Percentiles rank a stretch among this genome's conserved stretches.
These are phyloP conservation scores for Ciconia boyciana DNA, from an alignment of 2,113 vertebrate species.

Conservation along the genomic window DNA sequence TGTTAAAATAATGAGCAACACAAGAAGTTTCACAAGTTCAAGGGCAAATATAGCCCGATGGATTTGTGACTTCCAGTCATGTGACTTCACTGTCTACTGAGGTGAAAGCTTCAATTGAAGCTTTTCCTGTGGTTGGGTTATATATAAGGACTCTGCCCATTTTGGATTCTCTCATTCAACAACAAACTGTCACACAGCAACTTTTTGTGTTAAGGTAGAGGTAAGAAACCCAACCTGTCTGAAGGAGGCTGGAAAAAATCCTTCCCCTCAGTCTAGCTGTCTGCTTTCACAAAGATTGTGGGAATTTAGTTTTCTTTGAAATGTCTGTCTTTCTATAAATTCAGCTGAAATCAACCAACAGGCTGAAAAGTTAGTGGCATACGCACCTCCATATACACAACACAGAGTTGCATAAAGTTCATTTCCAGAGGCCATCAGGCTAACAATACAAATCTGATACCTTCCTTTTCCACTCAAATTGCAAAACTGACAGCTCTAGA, in stretches of 20 bases:
- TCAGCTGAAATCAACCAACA: background rate
- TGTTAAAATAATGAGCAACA: background rate
- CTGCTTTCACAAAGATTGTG: background rate
- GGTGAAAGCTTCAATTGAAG: background rate
- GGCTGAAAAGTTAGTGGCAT: background rate
- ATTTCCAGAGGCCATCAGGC: background rate
- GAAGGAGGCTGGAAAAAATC: background rate
- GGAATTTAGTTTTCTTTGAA: background rate
- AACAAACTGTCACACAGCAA: background rate
- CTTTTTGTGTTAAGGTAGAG: background rate
- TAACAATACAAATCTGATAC: background rate
- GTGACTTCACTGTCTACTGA: background rate
- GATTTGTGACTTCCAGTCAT: background rate
- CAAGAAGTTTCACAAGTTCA: background rate
- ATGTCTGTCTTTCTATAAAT: background rate
- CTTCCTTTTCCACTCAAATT: background rate
- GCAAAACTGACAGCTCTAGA: background rate
- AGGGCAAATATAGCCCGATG: background rate
- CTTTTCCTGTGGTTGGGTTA: background rate
- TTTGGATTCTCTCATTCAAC: background rate
- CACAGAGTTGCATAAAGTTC: background rate
- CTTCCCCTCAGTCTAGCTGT: background rate
- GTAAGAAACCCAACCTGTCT: background rate
- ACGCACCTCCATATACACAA: accelerated
- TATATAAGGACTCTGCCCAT: background rate